Base-by-base conservation (phyloP, 2,113 vertebrate species). In the Nicator chloris region DNA sequence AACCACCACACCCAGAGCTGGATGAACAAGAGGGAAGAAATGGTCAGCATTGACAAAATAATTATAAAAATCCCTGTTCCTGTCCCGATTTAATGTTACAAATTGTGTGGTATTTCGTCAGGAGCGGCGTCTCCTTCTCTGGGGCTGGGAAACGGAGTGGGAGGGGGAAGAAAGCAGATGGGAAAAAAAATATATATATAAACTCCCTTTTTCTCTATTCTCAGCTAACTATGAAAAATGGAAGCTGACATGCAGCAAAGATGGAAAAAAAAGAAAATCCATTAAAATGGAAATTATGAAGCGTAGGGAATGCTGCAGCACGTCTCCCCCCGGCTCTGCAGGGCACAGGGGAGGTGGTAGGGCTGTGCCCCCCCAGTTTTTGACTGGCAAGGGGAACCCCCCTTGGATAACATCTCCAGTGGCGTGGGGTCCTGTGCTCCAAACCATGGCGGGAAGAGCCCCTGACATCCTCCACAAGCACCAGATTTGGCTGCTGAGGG, bases 161-260 rank as follows among this genome's bases (percentile, higher is more conserved):
- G 69, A 87, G 68, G 66, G 81, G 81, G 80, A 65, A 69, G 57
- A 91, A 96, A 92, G 88, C 89, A 97, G 94, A 96, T 86, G 90
- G 90, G 45, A 82, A 71, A 73, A 68, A 33, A 64, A 30, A 26
- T 60, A 86, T 35, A 53, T 78, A 76, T 23, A 72, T 37, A 75
- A 78, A 35, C 53, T 90, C 56, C 65, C 65, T 92, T 83, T 59
- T 91, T 73, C 90, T 96, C 60, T 86, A 70, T 81, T 93, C 89
- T 95, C 75, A 68, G 91, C 92, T 95, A 95, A 92, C 73, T 92
- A 91, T 95, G 91, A 96, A 91, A 96, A 95, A 95, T 92, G 94
- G 91, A 89, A 95, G 93, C 94, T 95, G 94, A 90, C 92, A 94
- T 63, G 63, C 78, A 66, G 93, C 88, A 82, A 78, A 93, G 8